phyloP scores from a whole-genome alignment of 64 coral and sea anemone species.

The Platygyra sinensis region DNA sequence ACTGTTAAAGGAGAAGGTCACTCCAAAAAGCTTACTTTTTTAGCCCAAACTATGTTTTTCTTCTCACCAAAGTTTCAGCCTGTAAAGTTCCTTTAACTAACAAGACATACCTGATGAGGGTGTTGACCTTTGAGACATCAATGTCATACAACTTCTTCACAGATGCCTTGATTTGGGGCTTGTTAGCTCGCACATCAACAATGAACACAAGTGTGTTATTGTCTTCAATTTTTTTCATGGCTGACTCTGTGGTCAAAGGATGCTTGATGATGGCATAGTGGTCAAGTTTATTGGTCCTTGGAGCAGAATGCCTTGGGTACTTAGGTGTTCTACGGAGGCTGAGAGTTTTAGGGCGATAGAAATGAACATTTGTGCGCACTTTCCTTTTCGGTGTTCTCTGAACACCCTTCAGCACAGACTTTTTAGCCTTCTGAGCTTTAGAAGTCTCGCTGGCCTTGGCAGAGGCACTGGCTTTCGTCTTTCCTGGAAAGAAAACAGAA shows the following conservation, averaged over 20 bases:
- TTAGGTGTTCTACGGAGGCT: conserved; percentile 81
- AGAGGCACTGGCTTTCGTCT: conserved; percentile 69
- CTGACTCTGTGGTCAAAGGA: conserved; percentile 96
- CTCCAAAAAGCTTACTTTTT: too few species aligned
- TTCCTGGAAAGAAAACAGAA: conserved; percentile 41
- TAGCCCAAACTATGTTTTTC: too few species aligned
- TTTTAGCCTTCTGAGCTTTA: conserved; percentile 92
- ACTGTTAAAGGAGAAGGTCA: too few species aligned
- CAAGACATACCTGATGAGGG: conserved; percentile 78
- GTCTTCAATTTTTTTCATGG: conserved; percentile 99
- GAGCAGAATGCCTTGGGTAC: conserved; percentile 86
- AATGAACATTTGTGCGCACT: conserved; percentile 83
- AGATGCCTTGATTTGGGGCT: conserved; percentile 96
- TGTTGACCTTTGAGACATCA: conserved; percentile 96
- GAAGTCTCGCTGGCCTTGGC: conserved; percentile 78
- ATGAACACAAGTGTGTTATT: conserved; percentile 99
- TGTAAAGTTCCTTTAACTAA: too few species aligned
- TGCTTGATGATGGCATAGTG: conserved; percentile 98
- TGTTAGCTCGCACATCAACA: conserved; percentile 95
- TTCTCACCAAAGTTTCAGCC: too few species aligned
- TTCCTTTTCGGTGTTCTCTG: conserved; percentile 76
- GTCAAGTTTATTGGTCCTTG: conserved; percentile 91
- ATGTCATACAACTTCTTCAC: conserved; percentile 97
- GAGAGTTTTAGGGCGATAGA: conserved; percentile 93
- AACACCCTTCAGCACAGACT: conserved; percentile 90